Evolutionary conservation across 2,113 vertebrate species (phyloP).

Genomic region (Cyphomyrus plagiostoma): DNA sequence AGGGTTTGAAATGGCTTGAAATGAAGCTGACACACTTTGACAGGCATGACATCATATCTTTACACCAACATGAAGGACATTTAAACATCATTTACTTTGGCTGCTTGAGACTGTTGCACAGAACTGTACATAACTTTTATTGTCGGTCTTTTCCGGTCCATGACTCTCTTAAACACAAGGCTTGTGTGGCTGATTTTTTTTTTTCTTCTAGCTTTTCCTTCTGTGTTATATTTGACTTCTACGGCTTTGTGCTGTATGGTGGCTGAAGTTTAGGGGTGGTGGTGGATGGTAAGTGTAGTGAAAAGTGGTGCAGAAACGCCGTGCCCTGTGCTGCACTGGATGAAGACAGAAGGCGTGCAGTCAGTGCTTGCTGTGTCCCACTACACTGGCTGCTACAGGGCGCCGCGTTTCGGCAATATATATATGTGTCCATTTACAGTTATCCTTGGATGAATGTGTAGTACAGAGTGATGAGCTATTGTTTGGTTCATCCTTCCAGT

Average conservation of each 20-base stretch:
- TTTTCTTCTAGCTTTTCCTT: neutral
- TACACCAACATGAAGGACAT: neutral
- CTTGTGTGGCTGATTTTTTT: neutral
- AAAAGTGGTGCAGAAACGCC: slow-evolving; percentile 13
- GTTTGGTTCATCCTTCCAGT: neutral
- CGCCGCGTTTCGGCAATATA: neutral
- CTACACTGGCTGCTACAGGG: neutral
- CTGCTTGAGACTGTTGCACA: neutral
- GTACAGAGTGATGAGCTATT: neutral
- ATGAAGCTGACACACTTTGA: neutral
- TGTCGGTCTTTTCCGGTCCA: neutral
- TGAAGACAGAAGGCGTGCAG: neutral
- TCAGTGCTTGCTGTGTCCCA: neutral
- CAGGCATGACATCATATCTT: neutral
- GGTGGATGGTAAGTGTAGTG: slow-evolving; percentile 21
- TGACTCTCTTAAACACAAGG: neutral
- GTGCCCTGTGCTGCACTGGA: slow-evolving; percentile 14
- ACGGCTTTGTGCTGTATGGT: neutral
- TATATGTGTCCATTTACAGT: neutral
- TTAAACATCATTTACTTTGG: neutral
- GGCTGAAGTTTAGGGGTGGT: neutral
- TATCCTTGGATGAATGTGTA: neutral
- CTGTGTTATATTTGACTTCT: no score
- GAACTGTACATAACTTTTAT: neutral
- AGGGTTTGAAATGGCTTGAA: neutral